These are phyloP conservation scores for Discoglossus pictus DNA, from an alignment of 2,797 vertebrate genomes.

Conservation along the genomic window DNA sequence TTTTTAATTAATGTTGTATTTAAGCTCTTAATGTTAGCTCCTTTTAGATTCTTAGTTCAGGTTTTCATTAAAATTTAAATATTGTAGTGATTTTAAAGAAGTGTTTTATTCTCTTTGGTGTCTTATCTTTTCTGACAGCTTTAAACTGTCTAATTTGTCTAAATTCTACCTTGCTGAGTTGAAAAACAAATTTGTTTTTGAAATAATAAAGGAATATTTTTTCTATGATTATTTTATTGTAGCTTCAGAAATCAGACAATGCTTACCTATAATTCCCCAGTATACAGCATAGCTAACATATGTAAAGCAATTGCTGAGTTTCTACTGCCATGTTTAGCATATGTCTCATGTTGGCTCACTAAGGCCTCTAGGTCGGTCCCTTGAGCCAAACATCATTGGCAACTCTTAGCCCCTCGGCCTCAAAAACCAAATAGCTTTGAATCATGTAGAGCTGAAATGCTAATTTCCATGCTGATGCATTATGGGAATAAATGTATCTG, in stretches of 20 bases:
- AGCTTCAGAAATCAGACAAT: conserved; percentile 61
- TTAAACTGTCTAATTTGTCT: conserved; percentile 81
- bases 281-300: conserved; percentile 78
- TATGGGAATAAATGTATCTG: conserved; percentile 97
- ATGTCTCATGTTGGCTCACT: conserved; percentile 83
- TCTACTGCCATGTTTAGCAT: conserved; percentile 82
- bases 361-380: conserved; percentile 87
- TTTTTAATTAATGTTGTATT: conserved; percentile 61
- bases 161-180: conserved; percentile 71
- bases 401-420: conserved; percentile 80
- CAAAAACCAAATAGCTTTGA: conserved; percentile 88
- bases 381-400: conserved; percentile 74
- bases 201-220: conserved; percentile 73
- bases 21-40: conserved; percentile 61
- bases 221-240: conserved; percentile 70
- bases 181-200: conserved; percentile 72
- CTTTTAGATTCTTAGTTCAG: conserved; percentile 66
- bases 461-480: conserved; percentile 93
- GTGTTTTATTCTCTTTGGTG: conserved; percentile 69
- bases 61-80: conserved; percentile 66
- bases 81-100: conserved; percentile 62
- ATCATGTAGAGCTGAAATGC: conserved; percentile 85
- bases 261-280: conserved; percentile 76
- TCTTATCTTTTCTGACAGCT: conserved; percentile 77
- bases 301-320: conserved; percentile 85